phyloP scores from a whole-genome alignment of 2,797 vertebrate species.

The Oceanodroma leucorhoa region DNA sequence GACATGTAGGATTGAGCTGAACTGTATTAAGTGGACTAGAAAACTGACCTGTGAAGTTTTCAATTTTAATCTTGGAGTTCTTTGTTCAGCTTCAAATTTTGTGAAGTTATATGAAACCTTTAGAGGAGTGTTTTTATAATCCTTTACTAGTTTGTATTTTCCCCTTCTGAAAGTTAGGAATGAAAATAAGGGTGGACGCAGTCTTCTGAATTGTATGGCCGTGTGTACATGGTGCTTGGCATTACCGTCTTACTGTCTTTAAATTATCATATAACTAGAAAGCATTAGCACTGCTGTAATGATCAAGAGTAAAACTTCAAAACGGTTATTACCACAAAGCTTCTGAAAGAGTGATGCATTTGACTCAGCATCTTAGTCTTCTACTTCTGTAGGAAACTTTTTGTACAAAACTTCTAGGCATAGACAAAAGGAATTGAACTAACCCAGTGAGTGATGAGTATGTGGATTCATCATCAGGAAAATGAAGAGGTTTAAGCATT shows the following conservation, averaged over 20 bases:
- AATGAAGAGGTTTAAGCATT: neutral
- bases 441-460: neutral
- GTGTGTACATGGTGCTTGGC: rapidly evolving
- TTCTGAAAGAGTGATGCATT: neutral
- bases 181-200: neutral
- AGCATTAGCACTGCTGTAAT: neutral
- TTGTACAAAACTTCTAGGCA: neutral
- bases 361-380: neutral
- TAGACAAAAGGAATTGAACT: neutral
- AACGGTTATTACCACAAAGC: neutral
- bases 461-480: neutral
- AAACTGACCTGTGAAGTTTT: neutral
- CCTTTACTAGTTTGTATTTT: neutral
- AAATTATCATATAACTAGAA: neutral
- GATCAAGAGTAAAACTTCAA: neutral
- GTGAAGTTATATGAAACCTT: neutral
- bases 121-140: neutral
- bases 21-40: rapidly evolving
- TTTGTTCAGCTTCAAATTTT: neutral
- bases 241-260: neutral
- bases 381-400: neutral
- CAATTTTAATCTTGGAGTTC: neutral
- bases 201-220: neutral
- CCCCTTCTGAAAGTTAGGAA: neutral
- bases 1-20: neutral